These are phyloP conservation scores for Stegophylla sp. DNA, from an alignment of 2,888 invertebrate species.

Conservation along the genomic window DNA sequence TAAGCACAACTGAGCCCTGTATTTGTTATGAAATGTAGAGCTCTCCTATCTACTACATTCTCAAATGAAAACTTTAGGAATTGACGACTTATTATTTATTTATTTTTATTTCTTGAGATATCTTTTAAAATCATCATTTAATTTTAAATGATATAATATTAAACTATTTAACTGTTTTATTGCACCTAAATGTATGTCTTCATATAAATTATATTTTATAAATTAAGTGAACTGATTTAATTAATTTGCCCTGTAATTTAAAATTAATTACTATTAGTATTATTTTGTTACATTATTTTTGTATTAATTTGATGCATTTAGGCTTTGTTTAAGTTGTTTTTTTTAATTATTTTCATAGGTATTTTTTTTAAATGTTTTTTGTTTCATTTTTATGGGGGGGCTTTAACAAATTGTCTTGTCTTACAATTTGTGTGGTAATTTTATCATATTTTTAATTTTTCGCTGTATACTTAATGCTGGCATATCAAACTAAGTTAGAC, in stretches of 20 bases:
- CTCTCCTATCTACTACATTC: neutral
- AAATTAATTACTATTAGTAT: conserved; percentile 24
- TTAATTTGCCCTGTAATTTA: conserved; percentile 14
- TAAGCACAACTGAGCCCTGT: neutral
- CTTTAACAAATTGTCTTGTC: neutral
- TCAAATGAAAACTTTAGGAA: neutral
- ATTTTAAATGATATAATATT: conserved; percentile 2
- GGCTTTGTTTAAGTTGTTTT: neutral
- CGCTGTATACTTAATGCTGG: neutral
- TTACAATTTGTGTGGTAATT: neutral
- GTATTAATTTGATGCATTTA: conserved; percentile 45
- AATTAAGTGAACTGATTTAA: neutral
- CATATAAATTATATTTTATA: conserved; percentile 11
- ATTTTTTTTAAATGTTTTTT: neutral
- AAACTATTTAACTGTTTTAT: neutral
- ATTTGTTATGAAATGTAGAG: conserved; percentile 9
- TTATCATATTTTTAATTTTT: neutral
- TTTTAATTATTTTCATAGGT: conserved; percentile 25
- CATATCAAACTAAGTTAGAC: conserved; percentile 24
- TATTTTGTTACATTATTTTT: conserved; percentile 23
- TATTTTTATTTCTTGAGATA: conserved; percentile 34
- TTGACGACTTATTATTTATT: conserved; percentile 26
- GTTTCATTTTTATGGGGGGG: neutral
- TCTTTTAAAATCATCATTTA: conserved; percentile 12
- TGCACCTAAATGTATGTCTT: conserved; percentile 15